Conservation (phyloP, 1,140 invertebrate species). For the Brachionus rotundiformis region DNA sequence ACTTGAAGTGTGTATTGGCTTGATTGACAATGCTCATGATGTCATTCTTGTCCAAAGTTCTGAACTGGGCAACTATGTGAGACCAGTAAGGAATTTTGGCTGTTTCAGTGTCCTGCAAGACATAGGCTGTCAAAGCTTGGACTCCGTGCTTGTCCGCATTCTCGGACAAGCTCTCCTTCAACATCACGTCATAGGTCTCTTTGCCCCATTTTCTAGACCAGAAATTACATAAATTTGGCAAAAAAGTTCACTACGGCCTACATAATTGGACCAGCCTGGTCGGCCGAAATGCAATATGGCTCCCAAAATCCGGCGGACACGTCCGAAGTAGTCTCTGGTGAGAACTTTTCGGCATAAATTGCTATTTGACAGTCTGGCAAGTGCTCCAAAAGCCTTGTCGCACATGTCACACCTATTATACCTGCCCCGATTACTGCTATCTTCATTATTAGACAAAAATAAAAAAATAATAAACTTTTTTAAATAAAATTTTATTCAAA, state of each 20-base stretch:
- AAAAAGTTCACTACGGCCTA: too few relatives aligned
- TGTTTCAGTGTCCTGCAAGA: slow-evolving; percentile 49
- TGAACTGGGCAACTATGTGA: slow-evolving; percentile 14
- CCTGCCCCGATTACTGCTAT: slow-evolving; percentile 60
- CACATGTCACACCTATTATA: slow-evolving; percentile 63
- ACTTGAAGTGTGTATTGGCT: slow-evolving; percentile 10
- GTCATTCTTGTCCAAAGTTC: slow-evolving; percentile 4
- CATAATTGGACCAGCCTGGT: slow-evolving; percentile 60
- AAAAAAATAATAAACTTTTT: neutral
- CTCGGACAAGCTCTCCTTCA: slow-evolving; percentile 69
- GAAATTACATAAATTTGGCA: neutral
- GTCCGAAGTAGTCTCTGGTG: slow-evolving; percentile 75
- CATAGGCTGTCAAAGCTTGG: slow-evolving; percentile 73
- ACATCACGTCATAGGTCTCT: slow-evolving; percentile 78
- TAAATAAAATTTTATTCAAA: slow-evolving; percentile 4
- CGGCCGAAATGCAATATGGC: slow-evolving; percentile 70
- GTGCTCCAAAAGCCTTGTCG: slow-evolving; percentile 69
- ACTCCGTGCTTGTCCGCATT: slow-evolving; percentile 73
- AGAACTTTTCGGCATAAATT: slow-evolving; percentile 78
- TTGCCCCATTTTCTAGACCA: slow-evolving; percentile 73
- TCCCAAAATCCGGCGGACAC: slow-evolving; percentile 77
- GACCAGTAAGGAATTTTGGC: slow-evolving; percentile 48
- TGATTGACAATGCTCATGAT: neutral
- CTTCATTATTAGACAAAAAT: neutral
- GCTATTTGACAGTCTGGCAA: slow-evolving; percentile 72